Evolutionary conservation across 2,888 invertebrate genomes (phyloP), one percentile per base, ranked within the genome.

Genomic region (Tachina fera): DNA sequence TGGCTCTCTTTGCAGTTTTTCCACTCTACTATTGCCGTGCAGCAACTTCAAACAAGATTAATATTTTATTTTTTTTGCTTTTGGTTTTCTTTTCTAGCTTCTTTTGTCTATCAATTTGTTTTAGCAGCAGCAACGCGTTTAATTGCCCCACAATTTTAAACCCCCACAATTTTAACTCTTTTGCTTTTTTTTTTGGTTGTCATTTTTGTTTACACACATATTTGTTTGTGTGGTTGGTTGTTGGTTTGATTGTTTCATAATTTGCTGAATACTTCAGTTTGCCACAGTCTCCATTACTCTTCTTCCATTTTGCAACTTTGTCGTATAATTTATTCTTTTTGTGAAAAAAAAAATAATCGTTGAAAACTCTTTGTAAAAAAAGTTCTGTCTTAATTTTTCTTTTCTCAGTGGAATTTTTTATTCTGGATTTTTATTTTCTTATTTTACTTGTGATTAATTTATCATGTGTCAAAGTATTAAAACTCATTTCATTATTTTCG

Each of bases 391-490:
- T 16, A 53, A 8, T 22, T 47, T 49, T 39, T 13, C 43, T 75
- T 11, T 19, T 31, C n/a, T 53, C 13, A 65, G 16, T 65, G 13
- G 31, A 11, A 39, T 16, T 58, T 65, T 65, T 22, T 9, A 47
- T 74, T 10, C 0, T 51, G 41, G 31, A 19, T 53, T 31, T 53
- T 39, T 53, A n/a, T 47, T 10, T 67, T 45, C 9, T 6, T 63
- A 1, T 22, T 60, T 72, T 31, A 47, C n/a, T 65, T 65, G 39
- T 79, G 75, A 84, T 84, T 84, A 84, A 80, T 84, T 80, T 76
- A 84, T 84, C 75, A 84, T 84, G 84, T 84, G 84, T 71, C 75
- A 84, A 84, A 78, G 77, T 78, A 78, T 78, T 78, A 82, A 78
- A 78, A 75, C 58, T 78, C 56, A 70, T 78, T 82, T 81, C 41